Conservation (phyloP, 2,888 invertebrate species). For the Meiosimyza decipiens region DNA sequence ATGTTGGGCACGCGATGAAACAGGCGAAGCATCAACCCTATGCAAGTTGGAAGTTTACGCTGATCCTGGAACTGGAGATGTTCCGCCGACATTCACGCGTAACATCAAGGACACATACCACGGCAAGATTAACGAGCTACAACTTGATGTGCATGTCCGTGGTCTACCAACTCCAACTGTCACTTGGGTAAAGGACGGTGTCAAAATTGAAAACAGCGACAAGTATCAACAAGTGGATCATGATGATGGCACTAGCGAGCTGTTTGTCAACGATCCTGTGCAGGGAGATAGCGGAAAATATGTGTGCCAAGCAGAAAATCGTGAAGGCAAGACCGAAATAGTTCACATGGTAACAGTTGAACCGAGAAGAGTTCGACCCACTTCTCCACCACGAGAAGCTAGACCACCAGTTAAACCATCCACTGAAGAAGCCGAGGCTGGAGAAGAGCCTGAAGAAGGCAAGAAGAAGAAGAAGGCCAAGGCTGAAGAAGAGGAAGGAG, state of each 20-base stretch:
- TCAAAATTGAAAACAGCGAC: conserved; percentile 70
- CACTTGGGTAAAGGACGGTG: conserved; percentile 82
- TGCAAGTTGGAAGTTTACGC: conserved; percentile 69
- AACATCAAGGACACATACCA: conserved; percentile 76
- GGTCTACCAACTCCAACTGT: conserved; percentile 78
- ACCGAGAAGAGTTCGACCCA: conserved; percentile 66
- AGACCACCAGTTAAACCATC: conserved; percentile 53
- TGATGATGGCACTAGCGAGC: conserved; percentile 79
- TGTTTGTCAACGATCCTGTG: conserved; percentile 76
- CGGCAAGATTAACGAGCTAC: conserved; percentile 75
- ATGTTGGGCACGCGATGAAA: conserved; percentile 80
- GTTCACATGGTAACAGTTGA: conserved; percentile 77
- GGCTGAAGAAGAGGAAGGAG: conserved; percentile 53
- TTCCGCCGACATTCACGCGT: conserved; percentile 81
- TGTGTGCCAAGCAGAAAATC: conserved; percentile 75
- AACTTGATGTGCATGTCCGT: conserved; percentile 82
- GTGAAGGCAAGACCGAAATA: conserved; percentile 79
- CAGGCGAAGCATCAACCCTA: conserved; percentile 77
- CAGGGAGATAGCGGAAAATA: conserved; percentile 70
- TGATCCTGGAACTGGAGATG: conserved; percentile 67
- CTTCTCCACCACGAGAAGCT: conserved; percentile 56
- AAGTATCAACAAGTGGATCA: conserved; percentile 77
- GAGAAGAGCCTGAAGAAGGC: conserved; percentile 49
- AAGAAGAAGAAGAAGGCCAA: conserved; percentile 57
- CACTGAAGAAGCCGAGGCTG: conserved; percentile 48